phyloP scores from a whole-genome alignment of 2,113 vertebrate species.

The Tragulus kanchil region DNA sequence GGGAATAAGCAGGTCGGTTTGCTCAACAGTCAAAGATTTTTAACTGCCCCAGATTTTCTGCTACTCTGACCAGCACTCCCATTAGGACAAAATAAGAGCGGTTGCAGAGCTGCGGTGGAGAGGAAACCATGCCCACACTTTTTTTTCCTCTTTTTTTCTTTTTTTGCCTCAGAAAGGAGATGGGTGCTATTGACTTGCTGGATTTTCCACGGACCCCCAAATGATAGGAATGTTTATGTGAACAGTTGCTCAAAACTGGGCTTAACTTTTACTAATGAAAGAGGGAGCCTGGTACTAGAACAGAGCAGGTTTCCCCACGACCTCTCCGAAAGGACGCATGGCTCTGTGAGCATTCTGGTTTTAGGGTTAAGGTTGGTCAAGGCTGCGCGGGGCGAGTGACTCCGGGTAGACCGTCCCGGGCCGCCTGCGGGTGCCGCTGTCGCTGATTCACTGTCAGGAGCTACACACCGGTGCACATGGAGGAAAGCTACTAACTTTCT shows the following conservation, averaged over 20 bases:
- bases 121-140: not conserved
- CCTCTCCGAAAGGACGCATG: not conserved
- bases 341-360: not conserved
- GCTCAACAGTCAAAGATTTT: not conserved
- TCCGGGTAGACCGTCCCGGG: not conserved
- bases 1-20: not conserved
- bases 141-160: not conserved
- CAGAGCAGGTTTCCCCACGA: not conserved
- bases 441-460: constrained; percentile 14
- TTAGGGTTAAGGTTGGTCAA: not conserved
- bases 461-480: not conserved
- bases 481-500: not conserved
- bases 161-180: not conserved
- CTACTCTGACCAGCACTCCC: not conserved
- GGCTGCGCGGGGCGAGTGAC: not conserved
- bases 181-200: not conserved
- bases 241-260: not conserved
- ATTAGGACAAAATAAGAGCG: not conserved
- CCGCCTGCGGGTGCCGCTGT: not conserved
- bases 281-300: not conserved
- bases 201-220: not conserved
- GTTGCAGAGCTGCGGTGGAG: not conserved
- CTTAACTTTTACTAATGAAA: not conserved
- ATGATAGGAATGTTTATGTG: not conserved
- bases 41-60: not conserved